A percentile compares a stretch with the other conserved stretches of the same genome.
phyloP scores from a whole-genome alignment of 2,797 vertebrate species.

The Sebastes cheni region DNA sequence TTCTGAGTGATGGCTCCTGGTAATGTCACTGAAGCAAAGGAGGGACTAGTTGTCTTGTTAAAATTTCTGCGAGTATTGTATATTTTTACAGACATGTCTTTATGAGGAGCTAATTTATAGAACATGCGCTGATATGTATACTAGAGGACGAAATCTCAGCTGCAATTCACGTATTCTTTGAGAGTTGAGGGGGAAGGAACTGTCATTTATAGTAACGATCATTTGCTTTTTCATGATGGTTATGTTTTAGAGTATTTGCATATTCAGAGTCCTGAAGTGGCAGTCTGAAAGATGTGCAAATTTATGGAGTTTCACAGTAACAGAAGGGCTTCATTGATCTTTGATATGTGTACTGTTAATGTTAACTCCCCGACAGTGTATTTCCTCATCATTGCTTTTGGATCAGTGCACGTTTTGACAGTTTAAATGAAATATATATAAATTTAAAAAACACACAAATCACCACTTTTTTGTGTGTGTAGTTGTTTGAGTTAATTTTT shows the following conservation, averaged over 20 bases:
- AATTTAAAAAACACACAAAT: background rate
- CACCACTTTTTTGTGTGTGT: background rate
- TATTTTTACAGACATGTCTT: conserved; percentile 34
- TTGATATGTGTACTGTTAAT: conserved; percentile 28
- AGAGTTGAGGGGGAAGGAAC: conserved; percentile 49
- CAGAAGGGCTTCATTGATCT: conserved; percentile 47
- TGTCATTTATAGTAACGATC: conserved; percentile 55
- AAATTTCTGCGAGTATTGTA: conserved; percentile 11
- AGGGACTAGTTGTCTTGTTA: conserved; percentile 51
- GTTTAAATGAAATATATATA: background rate
- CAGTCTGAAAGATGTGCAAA: conserved; percentile 42
- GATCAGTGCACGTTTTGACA: conserved; percentile 45
- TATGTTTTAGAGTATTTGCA: conserved; percentile 48
- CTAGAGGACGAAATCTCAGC: conserved; percentile 25
- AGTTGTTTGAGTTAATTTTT: background rate
- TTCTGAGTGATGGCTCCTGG: conserved; percentile 59
- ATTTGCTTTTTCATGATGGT: conserved; percentile 50
- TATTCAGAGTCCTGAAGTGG: conserved; percentile 30
- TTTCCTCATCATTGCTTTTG: conserved; percentile 20
- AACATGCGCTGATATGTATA: conserved; percentile 12
- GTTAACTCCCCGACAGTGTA: conserved; percentile 15
- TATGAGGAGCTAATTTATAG: conserved; percentile 39
- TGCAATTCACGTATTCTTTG: conserved; percentile 32
- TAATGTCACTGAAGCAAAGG: conserved; percentile 58
- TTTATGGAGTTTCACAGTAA: conserved; percentile 38